A percentile compares a stretch with the other conserved stretches of the same genome.
Conservation (phyloP, 2,113 vertebrate genomes). For the Paedocypris sp. region DNA sequence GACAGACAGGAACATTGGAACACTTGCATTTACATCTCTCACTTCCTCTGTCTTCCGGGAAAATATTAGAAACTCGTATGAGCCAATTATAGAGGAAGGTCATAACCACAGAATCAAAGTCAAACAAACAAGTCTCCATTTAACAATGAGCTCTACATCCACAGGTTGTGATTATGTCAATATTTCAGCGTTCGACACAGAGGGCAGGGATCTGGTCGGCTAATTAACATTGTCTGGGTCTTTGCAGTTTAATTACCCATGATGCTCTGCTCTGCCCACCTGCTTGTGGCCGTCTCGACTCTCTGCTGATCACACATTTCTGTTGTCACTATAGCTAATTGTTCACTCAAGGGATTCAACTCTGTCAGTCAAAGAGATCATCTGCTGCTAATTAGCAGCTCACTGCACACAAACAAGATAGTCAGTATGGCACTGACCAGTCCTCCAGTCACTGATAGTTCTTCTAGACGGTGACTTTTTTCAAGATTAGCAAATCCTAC, state of each 20-base stretch:
- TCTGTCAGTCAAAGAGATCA: constrained; percentile 15
- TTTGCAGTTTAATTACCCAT: not conserved
- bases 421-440: too few relatives aligned
- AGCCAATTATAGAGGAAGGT: not conserved
- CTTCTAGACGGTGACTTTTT: too few relatives aligned
- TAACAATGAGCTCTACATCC: not conserved
- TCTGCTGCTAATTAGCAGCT: too few relatives aligned
- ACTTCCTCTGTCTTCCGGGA: not conserved
- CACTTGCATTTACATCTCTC: not conserved
- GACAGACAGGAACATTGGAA: not conserved
- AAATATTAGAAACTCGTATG: not conserved
- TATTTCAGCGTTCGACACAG: not conserved
- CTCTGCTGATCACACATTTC: not conserved
- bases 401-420: too few relatives aligned
- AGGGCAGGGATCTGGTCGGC: not conserved
- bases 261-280: not conserved
- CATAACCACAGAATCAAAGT: not conserved
- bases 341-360: constrained; percentile 3
- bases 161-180: not conserved
- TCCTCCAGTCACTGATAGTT: too few relatives aligned
- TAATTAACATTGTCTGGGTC: not conserved
- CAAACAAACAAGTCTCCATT: not conserved
- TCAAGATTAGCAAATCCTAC: too few relatives aligned
- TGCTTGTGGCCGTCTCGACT: not conserved
- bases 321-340: constrained; percentile 11